Conservation (phyloP, 92 coral and sea anemone genomes). For the Nematostella vectensis region DNA sequence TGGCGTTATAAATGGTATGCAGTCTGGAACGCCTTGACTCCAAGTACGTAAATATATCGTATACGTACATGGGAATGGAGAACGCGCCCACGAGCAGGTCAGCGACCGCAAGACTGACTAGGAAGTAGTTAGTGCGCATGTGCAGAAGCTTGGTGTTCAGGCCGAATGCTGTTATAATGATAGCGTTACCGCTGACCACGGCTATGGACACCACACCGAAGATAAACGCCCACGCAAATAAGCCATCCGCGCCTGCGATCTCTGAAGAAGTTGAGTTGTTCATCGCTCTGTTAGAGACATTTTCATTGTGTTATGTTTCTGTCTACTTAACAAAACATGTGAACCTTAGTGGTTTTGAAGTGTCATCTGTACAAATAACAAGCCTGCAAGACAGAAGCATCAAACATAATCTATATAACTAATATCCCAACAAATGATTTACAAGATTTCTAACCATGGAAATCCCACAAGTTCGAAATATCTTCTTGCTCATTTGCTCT, state of each 20-base stretch:
- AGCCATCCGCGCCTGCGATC: slow-evolving; percentile 3
- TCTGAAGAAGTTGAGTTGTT: slow-evolving; percentile 8
- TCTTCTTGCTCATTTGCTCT: no score
- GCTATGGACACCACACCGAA: slow-evolving; percentile 56
- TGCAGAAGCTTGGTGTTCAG: slow-evolving; percentile 55
- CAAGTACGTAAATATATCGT: slow-evolving; percentile 46
- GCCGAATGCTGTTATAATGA: slow-evolving; percentile 68
- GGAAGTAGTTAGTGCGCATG: slow-evolving; percentile 75
- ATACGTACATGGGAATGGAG: slow-evolving; percentile 71
- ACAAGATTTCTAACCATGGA: no score
- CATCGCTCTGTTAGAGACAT: slow-evolving; percentile 7
- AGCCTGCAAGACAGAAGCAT: no score
- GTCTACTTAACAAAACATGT: no score
- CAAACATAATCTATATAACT: no score
- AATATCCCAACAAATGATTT: no score
- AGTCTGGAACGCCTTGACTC: slow-evolving; percentile 7
- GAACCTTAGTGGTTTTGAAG: no score
- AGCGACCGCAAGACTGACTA: slow-evolving; percentile 77
- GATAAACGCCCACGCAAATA: slow-evolving; percentile 55
- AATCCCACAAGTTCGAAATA: no score
- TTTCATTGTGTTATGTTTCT: background rate
- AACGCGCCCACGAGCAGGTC: slow-evolving; percentile 76
- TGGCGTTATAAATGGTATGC: slow-evolving; percentile 39
- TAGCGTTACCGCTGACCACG: slow-evolving; percentile 59
- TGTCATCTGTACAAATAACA: no score